Percentiles rank a stretch among this genome's conserved stretches.
These are phyloP conservation scores for Nyleta sp. DNA, from an alignment of 2,888 invertebrate species.

Conservation along the genomic window DNA sequence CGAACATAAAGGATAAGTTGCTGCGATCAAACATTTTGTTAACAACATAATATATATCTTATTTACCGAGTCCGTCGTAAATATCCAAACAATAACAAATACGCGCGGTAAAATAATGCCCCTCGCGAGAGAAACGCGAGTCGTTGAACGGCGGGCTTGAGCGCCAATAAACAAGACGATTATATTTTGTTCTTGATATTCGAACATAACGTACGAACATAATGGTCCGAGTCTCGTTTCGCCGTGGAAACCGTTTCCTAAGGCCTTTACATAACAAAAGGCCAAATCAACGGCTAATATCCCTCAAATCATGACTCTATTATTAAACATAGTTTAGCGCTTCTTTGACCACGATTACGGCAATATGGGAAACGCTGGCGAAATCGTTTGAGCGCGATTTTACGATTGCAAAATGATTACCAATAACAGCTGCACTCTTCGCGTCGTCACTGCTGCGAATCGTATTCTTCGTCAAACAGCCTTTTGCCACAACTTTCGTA, in stretches of 20 bases:
- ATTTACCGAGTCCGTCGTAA: slow-evolving; percentile 45
- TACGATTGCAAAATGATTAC: slow-evolving; percentile 59
- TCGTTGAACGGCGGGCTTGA: slow-evolving; percentile 31
- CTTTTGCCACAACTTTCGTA: slow-evolving; percentile 42
- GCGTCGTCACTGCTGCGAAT: slow-evolving; percentile 50
- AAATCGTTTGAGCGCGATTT: slow-evolving; percentile 43
- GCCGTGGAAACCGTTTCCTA: slow-evolving; percentile 23
- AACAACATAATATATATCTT: slow-evolving; percentile 44
- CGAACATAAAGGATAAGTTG: slow-evolving; percentile 21
- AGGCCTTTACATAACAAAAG: slow-evolving; percentile 55
- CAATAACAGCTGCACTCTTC: slow-evolving; percentile 57
- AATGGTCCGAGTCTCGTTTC: slow-evolving; percentile 40
- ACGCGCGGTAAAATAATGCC: slow-evolving; percentile 19
- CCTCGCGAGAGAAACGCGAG: slow-evolving; percentile 41
- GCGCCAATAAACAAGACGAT: slow-evolving; percentile 56
- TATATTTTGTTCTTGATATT: slow-evolving; percentile 55
- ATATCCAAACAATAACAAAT: slow-evolving; percentile 51
- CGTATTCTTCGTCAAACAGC: slow-evolving; percentile 25
- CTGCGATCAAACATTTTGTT: slow-evolving; percentile 42
- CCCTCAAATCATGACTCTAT: slow-evolving; percentile 52
- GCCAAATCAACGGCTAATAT: slow-evolving; percentile 50
- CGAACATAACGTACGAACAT: slow-evolving; percentile 40
- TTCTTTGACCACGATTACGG: slow-evolving; percentile 34
- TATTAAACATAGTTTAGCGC: slow-evolving; percentile 56
- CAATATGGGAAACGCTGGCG: slow-evolving; percentile 23